Base-by-base conservation (phyloP, 2,797 vertebrate genomes). In the Pteronotus mesoamericanus region DNA sequence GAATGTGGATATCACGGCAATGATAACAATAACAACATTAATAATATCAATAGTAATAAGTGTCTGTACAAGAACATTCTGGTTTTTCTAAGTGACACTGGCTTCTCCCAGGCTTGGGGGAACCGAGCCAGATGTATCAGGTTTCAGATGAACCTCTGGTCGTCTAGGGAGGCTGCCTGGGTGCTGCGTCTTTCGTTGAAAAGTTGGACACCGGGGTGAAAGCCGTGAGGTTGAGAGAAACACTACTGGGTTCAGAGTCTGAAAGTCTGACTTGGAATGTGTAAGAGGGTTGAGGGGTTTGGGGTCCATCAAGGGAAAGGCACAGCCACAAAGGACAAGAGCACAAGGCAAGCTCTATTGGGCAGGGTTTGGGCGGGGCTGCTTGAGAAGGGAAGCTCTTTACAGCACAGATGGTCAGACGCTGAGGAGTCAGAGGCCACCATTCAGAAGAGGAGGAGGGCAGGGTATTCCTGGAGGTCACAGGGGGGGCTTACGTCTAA, bases 341-440 rank as follows among this genome's bases (percentile, higher is more conserved):
- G 44, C 22, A 14, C 19, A 44, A 14, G 75, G 24, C 51, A 29
- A 69, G 51, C 19, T 12, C 2, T 14, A 11, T 0, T n/a, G 42
- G 46, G 22, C 19, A 26, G 71, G 42, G 15, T 6, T 55, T 22
- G 6, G 42, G 24, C 21, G 72, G 8, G 7, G 21, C 51, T 42
- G 11, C 10, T 6, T 4, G 11, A 71, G 29, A n/a, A 3, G 10
- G n/a, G 16, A 21, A 0, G 8, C 12, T 10, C 26, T 51, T n/a
- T 21, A 18, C 0, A 24, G 32, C 39, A 6, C 22, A 11, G 44
- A 29, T 1, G 1, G 2, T 14, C 34, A 18, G 37, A 80, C 6
- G 26, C 15, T 85, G 24, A 57, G 24, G 53, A 78, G 5, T 10
- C 2, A 19, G 46, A 34, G 32, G 0, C 29, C 29, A 12, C 8